A percentile compares a stretch with the other conserved stretches of the same genome.
phyloP scores from a whole-genome alignment of 2,113 vertebrate genomes.

The Elaphurus davidianus region DNA sequence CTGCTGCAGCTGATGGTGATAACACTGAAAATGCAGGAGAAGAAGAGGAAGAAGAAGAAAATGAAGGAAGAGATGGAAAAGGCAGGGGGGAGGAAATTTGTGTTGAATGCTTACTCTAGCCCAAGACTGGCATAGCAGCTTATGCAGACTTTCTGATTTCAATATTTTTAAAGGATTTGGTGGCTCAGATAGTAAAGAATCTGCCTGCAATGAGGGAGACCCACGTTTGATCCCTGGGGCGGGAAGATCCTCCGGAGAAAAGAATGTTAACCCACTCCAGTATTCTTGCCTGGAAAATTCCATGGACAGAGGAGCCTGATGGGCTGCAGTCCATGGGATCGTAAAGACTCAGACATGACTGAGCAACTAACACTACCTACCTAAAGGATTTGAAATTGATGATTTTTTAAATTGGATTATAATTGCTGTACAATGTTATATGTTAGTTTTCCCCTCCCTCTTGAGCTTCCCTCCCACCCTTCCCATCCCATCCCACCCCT shows the following conservation, averaged over 20 bases:
- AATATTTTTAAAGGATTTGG: background rate
- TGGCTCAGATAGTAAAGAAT: background rate
- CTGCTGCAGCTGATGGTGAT: background rate
- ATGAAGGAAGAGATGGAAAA: background rate
- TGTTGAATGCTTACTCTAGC: background rate
- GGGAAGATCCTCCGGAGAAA: background rate
- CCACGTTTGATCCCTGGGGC: accelerated
- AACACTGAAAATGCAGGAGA: too few species aligned
- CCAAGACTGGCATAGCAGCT: background rate
- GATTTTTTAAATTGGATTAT: background rate
- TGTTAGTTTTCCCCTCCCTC: background rate
- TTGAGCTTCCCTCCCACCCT: background rate
- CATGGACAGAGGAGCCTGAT: background rate
- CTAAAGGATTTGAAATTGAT: background rate
- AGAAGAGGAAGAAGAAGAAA: too few species aligned
- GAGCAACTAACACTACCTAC: background rate
- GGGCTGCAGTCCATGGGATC: background rate
- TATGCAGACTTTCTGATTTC: background rate
- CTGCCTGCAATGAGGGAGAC: background rate
- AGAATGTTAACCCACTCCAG: background rate
- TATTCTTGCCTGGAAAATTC: background rate
- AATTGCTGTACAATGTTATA: background rate
- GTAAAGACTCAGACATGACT: background rate
- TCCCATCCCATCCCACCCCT: background rate
- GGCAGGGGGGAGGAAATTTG: background rate